Conservation (phyloP, 2,113 vertebrate species). For the Ammospiza nelsoni region DNA sequence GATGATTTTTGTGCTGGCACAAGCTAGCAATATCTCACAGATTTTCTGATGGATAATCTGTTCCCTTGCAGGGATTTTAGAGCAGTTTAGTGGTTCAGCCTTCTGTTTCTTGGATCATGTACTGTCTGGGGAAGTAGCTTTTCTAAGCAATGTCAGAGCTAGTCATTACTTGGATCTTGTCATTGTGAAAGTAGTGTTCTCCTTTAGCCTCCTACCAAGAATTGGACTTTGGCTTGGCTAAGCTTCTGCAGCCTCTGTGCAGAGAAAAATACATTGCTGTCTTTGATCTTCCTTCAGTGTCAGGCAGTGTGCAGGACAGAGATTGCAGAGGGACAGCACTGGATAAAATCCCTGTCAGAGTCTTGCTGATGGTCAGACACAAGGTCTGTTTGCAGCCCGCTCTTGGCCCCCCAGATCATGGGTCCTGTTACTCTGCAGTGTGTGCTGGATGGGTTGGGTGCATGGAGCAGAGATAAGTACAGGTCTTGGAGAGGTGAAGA, state of each 20-base stretch:
- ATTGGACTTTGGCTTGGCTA: neutral
- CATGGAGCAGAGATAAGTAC: neutral
- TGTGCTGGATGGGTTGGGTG: neutral
- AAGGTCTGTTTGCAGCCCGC: neutral
- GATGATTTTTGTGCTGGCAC: neutral
- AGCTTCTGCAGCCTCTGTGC: neutral
- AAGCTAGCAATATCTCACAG: neutral
- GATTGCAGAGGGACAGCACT: neutral
- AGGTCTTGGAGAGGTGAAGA: neutral
- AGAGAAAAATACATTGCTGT: neutral
- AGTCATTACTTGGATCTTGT: neutral
- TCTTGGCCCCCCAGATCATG: neutral
- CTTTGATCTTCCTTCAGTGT: neutral
- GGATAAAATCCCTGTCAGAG: neutral
- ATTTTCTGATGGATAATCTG: neutral
- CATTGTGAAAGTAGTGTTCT: neutral
- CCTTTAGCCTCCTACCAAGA: neutral
- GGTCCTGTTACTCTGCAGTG: neutral
- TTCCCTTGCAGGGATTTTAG: neutral
- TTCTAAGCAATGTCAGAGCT: neutral
- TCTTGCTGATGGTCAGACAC: neutral
- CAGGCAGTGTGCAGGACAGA: neutral
- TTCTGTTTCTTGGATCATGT: neutral
- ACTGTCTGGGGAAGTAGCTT: neutral
- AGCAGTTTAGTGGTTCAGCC: neutral